These are phyloP conservation scores for Gadus macrocephalus DNA, from an alignment of 2,113 vertebrate genomes.

Conservation along the genomic window DNA sequence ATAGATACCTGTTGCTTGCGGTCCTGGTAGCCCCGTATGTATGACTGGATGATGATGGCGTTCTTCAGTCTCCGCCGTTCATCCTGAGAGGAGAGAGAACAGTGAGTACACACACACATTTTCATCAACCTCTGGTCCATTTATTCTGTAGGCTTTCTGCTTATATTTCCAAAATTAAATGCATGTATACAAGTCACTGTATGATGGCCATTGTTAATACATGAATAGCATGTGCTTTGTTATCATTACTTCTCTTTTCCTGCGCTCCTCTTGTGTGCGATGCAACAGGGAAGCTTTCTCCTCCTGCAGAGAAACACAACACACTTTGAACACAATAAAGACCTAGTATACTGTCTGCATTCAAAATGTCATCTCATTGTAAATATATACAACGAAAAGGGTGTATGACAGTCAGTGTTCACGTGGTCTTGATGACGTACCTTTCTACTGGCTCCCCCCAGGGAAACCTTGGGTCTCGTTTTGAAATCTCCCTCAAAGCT, in stretches of 20 bases:
- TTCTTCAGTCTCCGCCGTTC: slow-evolving; percentile 94
- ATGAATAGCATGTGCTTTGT: no score
- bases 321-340: not conserved
- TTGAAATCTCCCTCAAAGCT: slow-evolving; percentile 99
- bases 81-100: slow-evolving; percentile 68
- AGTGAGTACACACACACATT: not conserved
- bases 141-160: no score
- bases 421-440: slow-evolving; percentile 50
- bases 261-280: slow-evolving; percentile 95
- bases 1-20: slow-evolving; percentile 82
- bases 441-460: slow-evolving; percentile 95
- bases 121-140: no score
- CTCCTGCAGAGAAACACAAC: slow-evolving; percentile 74
- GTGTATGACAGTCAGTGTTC: no score
- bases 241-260: slow-evolving; percentile 88
- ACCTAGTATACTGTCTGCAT: not conserved
- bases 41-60: slow-evolving; percentile 95
- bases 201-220: no score
- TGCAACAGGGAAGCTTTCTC: slow-evolving; percentile 96
- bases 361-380: not conserved
- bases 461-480: slow-evolving; percentile 95
- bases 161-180: no score
- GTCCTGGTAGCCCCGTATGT: slow-evolving; percentile 89
- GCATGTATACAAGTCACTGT: no score
- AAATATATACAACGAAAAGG: no score